A percentile compares a stretch with the other conserved stretches of the same genome.
These are phyloP conservation scores for Rhodophaea formosa DNA, from an alignment of 2,888 invertebrate genomes.

Conservation along the genomic window DNA sequence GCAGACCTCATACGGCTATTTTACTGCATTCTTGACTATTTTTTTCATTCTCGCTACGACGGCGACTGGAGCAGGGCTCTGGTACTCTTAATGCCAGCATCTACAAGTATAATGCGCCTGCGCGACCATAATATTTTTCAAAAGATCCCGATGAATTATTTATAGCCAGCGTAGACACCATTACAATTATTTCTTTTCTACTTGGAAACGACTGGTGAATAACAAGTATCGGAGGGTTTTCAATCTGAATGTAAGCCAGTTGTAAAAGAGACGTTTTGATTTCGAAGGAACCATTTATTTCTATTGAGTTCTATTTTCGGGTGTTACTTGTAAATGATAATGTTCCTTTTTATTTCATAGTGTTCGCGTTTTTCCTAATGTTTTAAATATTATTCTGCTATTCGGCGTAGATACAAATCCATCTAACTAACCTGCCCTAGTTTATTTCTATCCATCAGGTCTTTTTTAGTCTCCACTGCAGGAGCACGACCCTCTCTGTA, in stretches of 20 bases:
- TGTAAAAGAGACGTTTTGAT: neutral
- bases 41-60: neutral
- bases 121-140: constrained; percentile 71
- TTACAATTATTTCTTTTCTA: constrained; percentile 74
- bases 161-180: constrained; percentile 68
- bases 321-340: no score
- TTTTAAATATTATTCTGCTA: no score
- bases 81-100: constrained; percentile 50
- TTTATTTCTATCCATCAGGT: no score
- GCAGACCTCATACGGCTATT: neutral
- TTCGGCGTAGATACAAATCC: no score
- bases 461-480: no score
- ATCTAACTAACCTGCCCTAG: no score
- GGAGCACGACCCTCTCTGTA: no score
- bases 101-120: constrained; percentile 73
- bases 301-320: neutral
- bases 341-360: no score
- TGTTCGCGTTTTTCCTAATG: no score
- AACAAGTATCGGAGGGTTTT: constrained; percentile 39
- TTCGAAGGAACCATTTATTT: neutral
- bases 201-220: constrained; percentile 64
- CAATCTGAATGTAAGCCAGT: neutral
- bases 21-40: neutral
- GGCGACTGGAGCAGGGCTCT: constrained; percentile 29
- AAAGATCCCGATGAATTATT: constrained; percentile 75